A percentile compares a stretch with the other conserved stretches of the same genome.
These are phyloP conservation scores for Tragelaphus buxtoni DNA, from an alignment of 2,113 vertebrate species.

Conservation along the genomic window DNA sequence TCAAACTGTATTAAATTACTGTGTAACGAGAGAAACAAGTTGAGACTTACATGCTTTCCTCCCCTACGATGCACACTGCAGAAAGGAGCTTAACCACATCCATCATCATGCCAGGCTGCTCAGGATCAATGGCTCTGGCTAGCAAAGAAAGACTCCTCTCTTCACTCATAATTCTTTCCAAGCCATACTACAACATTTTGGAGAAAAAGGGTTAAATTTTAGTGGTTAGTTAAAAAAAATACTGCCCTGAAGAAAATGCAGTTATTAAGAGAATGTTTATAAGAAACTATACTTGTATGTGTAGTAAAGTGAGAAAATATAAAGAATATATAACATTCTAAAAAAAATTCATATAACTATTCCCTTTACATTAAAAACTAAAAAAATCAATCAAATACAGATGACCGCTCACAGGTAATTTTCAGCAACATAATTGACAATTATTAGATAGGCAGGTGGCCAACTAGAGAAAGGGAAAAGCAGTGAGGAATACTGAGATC, in stretches of 20 bases:
- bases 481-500: neutral
- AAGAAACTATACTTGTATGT: neutral
- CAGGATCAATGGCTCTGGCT: slow-evolving; percentile 91
- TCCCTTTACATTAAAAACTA: neutral
- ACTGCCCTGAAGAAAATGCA: neutral
- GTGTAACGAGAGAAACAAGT: neutral
- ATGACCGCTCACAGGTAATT: neutral
- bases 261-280: neutral
- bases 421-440: neutral
- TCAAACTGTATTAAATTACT: neutral
- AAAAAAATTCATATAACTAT: neutral
- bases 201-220: slow-evolving; percentile 15
- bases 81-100: slow-evolving; percentile 96
- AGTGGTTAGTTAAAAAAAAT: neutral
- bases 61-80: slow-evolving; percentile 97
- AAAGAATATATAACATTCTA: neutral
- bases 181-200: slow-evolving; percentile 87
- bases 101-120: slow-evolving; percentile 92
- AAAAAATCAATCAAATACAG: neutral
- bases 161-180: slow-evolving; percentile 95
- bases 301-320: neutral
- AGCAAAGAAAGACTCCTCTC: slow-evolving; percentile 92
- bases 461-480: neutral
- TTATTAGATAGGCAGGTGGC: neutral
- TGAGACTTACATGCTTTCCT: slow-evolving; percentile 93